phyloP scores from a whole-genome alignment of 2,797 vertebrate species.

The Spinibarbus caldwelli region DNA sequence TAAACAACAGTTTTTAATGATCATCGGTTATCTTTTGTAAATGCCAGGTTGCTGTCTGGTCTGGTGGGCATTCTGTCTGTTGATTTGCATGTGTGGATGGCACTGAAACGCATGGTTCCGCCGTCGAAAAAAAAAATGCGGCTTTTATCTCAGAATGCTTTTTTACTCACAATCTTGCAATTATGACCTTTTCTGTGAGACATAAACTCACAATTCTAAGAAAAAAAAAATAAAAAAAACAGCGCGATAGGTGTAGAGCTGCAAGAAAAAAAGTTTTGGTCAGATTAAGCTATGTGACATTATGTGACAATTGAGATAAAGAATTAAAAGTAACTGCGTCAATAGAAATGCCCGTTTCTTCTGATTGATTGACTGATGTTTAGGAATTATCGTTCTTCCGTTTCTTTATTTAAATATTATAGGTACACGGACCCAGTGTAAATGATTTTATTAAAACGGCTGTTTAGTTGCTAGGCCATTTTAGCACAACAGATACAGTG shows the following conservation, averaged over 20 bases:
- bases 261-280: too few relatives aligned
- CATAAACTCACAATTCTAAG: background rate
- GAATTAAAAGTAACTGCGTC: too few relatives aligned
- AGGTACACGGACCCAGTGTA: background rate
- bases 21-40: background rate
- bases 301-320: too few relatives aligned
- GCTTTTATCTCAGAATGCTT: background rate
- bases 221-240: background rate
- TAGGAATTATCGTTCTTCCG: too few relatives aligned
- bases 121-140: background rate
- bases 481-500: background rate
- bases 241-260: too few relatives aligned
- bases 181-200: background rate
- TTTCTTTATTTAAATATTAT: too few relatives aligned
- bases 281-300: too few relatives aligned
- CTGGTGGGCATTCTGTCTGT: background rate
- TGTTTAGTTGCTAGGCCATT: background rate
- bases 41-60: background rate
- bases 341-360: too few relatives aligned
- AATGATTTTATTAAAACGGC: background rate
- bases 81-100: background rate
- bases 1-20: background rate
- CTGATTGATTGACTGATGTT: too few relatives aligned
- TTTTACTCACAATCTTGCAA: background rate
- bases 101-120: background rate